Percentiles rank a stretch among this genome's conserved stretches.
Evolutionary conservation across 2,797 vertebrate genomes (phyloP).

Genomic region (Huso huso): DNA sequence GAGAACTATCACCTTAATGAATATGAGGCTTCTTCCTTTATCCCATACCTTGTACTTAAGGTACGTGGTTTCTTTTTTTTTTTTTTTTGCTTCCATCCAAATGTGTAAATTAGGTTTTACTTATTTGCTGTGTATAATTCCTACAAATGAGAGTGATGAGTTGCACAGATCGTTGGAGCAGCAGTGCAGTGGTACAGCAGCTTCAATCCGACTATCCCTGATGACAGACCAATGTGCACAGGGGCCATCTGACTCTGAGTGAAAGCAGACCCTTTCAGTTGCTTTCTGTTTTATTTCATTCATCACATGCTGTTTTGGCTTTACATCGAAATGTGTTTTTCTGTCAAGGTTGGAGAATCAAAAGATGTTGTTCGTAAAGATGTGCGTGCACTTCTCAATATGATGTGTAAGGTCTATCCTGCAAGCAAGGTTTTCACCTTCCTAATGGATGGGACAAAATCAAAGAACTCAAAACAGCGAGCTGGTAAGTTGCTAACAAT

Average conservation of each 20-base stretch:
- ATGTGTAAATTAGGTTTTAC: too few relatives aligned
- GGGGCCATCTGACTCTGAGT: slow-evolving; percentile 74
- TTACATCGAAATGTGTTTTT: not conserved
- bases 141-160: slow-evolving; percentile 56
- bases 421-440: slow-evolving; percentile 94
- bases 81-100: not conserved
- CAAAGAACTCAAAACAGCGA: slow-evolving; percentile 96
- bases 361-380: slow-evolving; percentile 95
- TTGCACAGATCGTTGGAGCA: slow-evolving; percentile 52
- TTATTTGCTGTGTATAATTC: too few relatives aligned
- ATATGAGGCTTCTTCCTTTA: slow-evolving; percentile 88
- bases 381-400: slow-evolving; percentile 81
- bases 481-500: slow-evolving; percentile 57
- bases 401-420: slow-evolving; percentile 90
- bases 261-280: not conserved
- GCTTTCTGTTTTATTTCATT: not conserved
- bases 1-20: slow-evolving; percentile 89
- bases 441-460: slow-evolving; percentile 95
- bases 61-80: slow-evolving; percentile 47
- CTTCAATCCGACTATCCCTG: slow-evolving; percentile 53
- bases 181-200: slow-evolving; percentile 40
- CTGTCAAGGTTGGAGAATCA: slow-evolving; percentile 81
- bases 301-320: not conserved
- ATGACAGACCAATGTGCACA: slow-evolving; percentile 71
- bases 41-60: slow-evolving; percentile 93